These are phyloP conservation scores for Diploptera punctata DNA, from an alignment of 2,888 invertebrate genomes.

Conservation along the genomic window DNA sequence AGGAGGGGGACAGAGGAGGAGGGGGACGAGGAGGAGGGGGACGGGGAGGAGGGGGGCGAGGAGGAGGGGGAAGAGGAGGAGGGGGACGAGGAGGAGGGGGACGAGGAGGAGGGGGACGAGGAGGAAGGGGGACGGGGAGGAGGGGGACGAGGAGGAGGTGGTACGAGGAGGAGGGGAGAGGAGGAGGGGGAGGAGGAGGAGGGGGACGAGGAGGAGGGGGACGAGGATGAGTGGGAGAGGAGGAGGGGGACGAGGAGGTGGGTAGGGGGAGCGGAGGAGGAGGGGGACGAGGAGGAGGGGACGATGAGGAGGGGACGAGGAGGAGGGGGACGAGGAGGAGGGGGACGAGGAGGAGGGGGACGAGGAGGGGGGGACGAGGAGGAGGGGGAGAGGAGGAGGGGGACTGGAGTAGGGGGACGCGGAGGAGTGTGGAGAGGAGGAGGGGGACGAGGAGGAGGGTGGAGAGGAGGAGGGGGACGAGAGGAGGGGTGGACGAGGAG, in stretches of 20 bases:
- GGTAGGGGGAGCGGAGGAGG: background rate
- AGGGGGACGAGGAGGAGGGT: too few relatives aligned
- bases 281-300: too few relatives aligned
- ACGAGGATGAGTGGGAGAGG: background rate
- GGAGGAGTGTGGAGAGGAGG: background rate
- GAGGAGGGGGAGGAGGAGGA: background rate
- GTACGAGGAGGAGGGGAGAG: background rate
- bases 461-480: too few relatives aligned
- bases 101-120: too few relatives aligned
- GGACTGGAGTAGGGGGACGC: background rate
- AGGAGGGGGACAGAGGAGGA: too few relatives aligned
- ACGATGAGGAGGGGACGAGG: background rate
- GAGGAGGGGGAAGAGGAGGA: too few relatives aligned
- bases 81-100: too few relatives aligned
- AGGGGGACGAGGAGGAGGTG: background rate
- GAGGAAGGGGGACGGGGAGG: too few relatives aligned
- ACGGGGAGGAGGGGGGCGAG: too few relatives aligned
- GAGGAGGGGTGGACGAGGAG: too few relatives aligned
- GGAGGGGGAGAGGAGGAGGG: background rate
- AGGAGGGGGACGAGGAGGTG: background rate
- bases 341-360: background rate
- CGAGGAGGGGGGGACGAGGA: background rate
- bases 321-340: background rate
- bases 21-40: too few relatives aligned
- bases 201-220: background rate